phyloP scores from a whole-genome alignment of 2,888 invertebrate species.

The Campoletis raptor region DNA sequence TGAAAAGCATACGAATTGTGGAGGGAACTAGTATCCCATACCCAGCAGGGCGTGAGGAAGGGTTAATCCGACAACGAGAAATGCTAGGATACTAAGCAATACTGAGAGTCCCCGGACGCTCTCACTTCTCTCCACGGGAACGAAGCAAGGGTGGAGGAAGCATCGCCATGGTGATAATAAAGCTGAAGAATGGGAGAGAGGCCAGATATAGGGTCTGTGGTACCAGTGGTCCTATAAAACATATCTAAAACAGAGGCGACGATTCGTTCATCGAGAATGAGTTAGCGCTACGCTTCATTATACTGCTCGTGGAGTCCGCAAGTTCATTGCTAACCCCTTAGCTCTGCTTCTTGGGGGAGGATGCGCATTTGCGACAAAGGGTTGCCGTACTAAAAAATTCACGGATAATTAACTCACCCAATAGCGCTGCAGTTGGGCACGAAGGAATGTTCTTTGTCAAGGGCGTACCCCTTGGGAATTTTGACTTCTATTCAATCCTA shows the following conservation, averaged over 20 bases:
- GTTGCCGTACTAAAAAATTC: conserved; percentile 75
- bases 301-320: conserved; percentile 74
- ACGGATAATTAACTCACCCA: conserved; percentile 78
- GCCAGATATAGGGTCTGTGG: conserved; percentile 33
- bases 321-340: conserved; percentile 83
- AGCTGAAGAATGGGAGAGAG: conserved; percentile 74
- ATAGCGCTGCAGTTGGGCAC: conserved; percentile 66
- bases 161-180: conserved; percentile 80
- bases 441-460: conserved; percentile 71
- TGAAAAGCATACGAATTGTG: conserved; percentile 70
- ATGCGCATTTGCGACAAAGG: conserved; percentile 65
- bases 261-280: conserved; percentile 81
- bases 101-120: conserved; percentile 54
- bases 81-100: conserved; percentile 69
- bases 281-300: conserved; percentile 80
- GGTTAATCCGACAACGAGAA: conserved; percentile 81
- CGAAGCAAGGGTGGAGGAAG: conserved; percentile 71
- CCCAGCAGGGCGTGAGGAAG: conserved; percentile 81
- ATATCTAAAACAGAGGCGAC: conserved; percentile 83
- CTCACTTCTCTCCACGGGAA: conserved; percentile 46
- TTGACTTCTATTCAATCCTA: conserved; percentile 53
- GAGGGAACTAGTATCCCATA: conserved; percentile 67
- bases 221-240: conserved; percentile 81
- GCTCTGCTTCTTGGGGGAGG: conserved; percentile 62
- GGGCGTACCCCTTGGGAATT: conserved; percentile 54